Percentiles rank a stretch among this genome's conserved stretches.
These are phyloP conservation scores for Lindbergichthys nudifrons DNA, from an alignment of 2,797 vertebrate species.

Conservation along the genomic window DNA sequence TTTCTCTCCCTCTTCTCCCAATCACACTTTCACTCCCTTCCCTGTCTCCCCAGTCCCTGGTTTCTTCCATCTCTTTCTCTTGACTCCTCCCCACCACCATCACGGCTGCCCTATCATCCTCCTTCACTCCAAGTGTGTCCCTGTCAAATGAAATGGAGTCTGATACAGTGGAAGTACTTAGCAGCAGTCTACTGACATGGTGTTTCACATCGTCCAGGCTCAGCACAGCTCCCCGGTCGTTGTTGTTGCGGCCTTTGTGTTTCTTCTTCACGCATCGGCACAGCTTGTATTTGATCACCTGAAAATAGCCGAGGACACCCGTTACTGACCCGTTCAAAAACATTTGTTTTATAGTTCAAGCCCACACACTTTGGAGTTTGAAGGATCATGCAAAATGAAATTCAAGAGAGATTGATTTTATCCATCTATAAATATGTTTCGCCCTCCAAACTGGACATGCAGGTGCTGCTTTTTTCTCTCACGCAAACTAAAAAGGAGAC, in stretches of 20 bases:
- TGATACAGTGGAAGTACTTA: conserved; percentile 56
- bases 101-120: not conserved
- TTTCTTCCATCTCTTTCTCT: conserved; percentile 37
- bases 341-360: not conserved
- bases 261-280: conserved; percentile 93
- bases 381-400: conserved; percentile 15
- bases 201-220: conserved; percentile 98
- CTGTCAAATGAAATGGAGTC: conserved; percentile 42
- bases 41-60: conserved; percentile 25
- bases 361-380: not conserved
- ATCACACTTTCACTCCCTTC: conserved; percentile 31
- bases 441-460: conserved; percentile 20
- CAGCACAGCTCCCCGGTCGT: conserved; percentile 93
- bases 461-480: not conserved
- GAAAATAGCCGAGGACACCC: conserved; percentile 44
- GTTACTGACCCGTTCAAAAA: conserved; percentile 30
- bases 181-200: conserved; percentile 89
- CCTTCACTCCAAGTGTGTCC: conserved; percentile 19
- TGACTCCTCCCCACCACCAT: conserved; percentile 13
- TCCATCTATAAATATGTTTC: conserved; percentile 32
- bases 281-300: conserved; percentile 97
- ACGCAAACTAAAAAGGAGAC: not conserved
- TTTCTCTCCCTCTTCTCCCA: conserved; percentile 43
- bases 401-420: conserved; percentile 50
- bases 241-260: conserved; percentile 94